Evolutionary conservation across 1,140 invertebrate species (phyloP).

Genomic region (Cyphomyrmex costatus): DNA sequence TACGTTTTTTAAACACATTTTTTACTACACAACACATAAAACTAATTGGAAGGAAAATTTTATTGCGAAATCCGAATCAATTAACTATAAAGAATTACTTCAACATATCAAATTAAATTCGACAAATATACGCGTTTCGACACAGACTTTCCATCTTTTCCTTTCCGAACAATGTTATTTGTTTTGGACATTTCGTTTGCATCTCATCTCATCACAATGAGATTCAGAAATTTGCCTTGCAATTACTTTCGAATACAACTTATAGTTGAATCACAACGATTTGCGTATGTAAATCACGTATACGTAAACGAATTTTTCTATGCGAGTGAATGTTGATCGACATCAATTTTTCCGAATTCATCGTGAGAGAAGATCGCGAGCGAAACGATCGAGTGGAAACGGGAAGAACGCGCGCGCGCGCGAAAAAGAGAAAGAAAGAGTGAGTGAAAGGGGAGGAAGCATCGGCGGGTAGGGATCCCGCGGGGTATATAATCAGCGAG

Average conservation of each 20-base stretch:
- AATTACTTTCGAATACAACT: not conserved
- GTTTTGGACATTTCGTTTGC: too few relatives aligned
- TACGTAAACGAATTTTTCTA: not conserved
- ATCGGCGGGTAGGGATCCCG: slow-evolving; percentile 72
- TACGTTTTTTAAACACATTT: not conserved
- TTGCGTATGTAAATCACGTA: not conserved
- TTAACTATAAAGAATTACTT: not conserved
- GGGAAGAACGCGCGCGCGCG: not conserved
- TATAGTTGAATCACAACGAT: not conserved
- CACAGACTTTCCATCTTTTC: not conserved
- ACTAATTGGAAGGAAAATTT: not conserved
- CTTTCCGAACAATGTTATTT: not conserved
- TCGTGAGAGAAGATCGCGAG: not conserved
- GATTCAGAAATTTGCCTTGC: not conserved
- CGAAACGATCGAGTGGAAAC: slow-evolving; percentile 7
- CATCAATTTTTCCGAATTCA: slow-evolving; percentile 43
- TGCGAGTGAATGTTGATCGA: not conserved
- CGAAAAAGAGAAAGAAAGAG: too few relatives aligned
- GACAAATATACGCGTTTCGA: not conserved
- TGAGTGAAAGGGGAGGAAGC: slow-evolving; percentile 29
- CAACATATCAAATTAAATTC: not conserved
- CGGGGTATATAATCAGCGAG: slow-evolving; percentile 85
- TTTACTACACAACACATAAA: not conserved
- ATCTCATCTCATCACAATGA: not conserved
- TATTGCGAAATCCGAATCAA: not conserved